Base-by-base conservation (phyloP, 2,113 vertebrate genomes). In the Oriolus oriolus region DNA sequence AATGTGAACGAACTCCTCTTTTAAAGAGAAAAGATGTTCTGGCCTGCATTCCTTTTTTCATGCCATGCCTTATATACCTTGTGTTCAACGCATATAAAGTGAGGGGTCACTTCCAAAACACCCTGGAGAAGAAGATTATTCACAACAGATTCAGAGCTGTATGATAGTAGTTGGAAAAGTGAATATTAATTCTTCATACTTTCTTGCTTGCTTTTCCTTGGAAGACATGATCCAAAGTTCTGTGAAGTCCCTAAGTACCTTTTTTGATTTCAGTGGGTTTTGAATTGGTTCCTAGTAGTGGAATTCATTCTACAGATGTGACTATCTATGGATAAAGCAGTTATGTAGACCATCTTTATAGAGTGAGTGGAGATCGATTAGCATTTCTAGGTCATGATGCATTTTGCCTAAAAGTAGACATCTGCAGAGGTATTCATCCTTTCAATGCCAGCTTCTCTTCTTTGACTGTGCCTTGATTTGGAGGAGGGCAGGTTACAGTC, bases 11-110 rank as follows among this genome's bases (percentile, higher is more conserved):
- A 94, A 39, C 12, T 89, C 56, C 20, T 45, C 33, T 76, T 95
- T 82, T 61, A 84, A 87, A 49, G 57, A 28, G 31, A 68, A 56
- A 86, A 64, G 9, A 16, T 76, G 31, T 85, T 85, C n/a, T 69
- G 28, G 16, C 45, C 69, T 91, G 81, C 61, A 45, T 90, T 87
- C 88, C 31, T 64, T 82, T 92, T 64, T 83, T 65, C 27, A 70
- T 74, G 18, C 41, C 11, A 35, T 59, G 39, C 31, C 41, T 84
- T 84, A 24, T 84, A 41, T 82, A 47, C 31, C 20, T 59, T 78
- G 35, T 1, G 0, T 84, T 86, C 39, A 75, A 33, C 16, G 11
- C 19, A 28, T 0, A 8, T 76, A 15, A 95, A 87, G 69, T 44
- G 33, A 84, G 18, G 22, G 16, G 66, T 87, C 18, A 35, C 17